These are phyloP conservation scores for Dinomys branickii DNA, from an alignment of 2,113 vertebrate species.

Conservation along the genomic window DNA sequence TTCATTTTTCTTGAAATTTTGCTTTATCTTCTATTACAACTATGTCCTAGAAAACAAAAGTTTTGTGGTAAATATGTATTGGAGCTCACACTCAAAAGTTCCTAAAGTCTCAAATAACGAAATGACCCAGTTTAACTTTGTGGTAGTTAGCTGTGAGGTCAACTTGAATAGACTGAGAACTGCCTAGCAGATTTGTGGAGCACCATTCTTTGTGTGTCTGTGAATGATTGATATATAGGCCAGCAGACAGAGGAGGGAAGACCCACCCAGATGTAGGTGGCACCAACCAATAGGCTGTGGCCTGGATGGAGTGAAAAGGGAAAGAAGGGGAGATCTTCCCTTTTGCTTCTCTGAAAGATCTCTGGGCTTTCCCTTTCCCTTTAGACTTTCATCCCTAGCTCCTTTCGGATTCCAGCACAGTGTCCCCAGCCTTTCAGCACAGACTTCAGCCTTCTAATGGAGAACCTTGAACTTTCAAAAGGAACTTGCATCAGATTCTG, in stretches of 20 bases:
- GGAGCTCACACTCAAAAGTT: neutral
- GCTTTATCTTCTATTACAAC: neutral
- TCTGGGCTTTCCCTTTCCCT: neutral
- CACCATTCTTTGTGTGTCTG: neutral
- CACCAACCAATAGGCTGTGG: neutral
- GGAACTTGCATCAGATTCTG: neutral
- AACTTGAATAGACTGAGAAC: neutral
- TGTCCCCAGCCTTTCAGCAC: neutral
- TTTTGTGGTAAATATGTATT: neutral
- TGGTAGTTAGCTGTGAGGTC: neutral
- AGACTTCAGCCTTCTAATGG: neutral
- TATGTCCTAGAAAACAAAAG: neutral
- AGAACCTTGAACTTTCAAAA: neutral
- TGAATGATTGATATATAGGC: neutral
- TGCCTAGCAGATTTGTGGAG: neutral
- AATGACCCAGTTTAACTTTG: neutral
- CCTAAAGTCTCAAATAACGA: neutral
- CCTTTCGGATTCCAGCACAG: neutral
- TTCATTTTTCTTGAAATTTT: constrained; percentile 14
- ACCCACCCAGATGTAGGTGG: neutral
- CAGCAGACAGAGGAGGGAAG: neutral
- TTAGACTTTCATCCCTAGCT: neutral
- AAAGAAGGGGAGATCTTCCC: neutral
- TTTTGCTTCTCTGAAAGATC: neutral
- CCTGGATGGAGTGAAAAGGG: neutral